Evolutionary conservation across 1,140 invertebrate species (phyloP).

Genomic region (Proales similis): DNA sequence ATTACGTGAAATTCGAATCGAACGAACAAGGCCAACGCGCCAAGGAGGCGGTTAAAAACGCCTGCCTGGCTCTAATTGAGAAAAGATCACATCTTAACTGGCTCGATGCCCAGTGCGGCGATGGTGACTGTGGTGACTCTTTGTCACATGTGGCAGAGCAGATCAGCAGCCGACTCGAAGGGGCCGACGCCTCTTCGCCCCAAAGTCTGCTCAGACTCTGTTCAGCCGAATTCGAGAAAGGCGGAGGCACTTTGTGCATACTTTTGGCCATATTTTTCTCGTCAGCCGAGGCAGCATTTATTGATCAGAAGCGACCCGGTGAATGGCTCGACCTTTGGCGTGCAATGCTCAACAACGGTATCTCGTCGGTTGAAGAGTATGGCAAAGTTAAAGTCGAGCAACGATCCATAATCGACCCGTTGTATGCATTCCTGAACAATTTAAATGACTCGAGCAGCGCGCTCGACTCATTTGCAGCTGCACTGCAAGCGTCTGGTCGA

Average conservation of each 20-base stretch:
- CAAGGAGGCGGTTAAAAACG: conserved; percentile 41
- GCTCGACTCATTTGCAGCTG: background rate
- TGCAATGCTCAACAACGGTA: conserved; percentile 54
- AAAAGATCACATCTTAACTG: conserved; percentile 62
- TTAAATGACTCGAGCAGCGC: background rate
- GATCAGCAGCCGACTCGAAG: conserved; percentile 45
- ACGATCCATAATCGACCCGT: conserved; percentile 68
- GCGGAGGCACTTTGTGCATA: conserved; percentile 33
- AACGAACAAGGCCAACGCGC: background rate
- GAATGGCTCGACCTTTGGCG: conserved; percentile 51
- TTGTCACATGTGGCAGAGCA: conserved; percentile 60
- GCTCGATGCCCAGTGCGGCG: conserved; percentile 68
- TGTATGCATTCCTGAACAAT: conserved; percentile 46
- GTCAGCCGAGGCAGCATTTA: conserved; percentile 56
- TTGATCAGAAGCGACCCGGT: conserved; percentile 3
- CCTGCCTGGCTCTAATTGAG: conserved; percentile 56
- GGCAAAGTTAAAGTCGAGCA: conserved; percentile 64
- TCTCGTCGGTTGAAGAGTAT: conserved; percentile 56
- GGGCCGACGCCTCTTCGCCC: conserved; percentile 40
- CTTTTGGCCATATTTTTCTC: conserved; percentile 59
- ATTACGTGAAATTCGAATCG: conserved; percentile 28
- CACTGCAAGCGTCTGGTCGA: conserved; percentile 40
- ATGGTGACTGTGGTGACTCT: conserved; percentile 73
- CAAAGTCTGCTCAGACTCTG: conserved; percentile 17
- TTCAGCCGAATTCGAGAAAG: conserved; percentile 33